Percentiles rank a stretch among this genome's conserved stretches.
Evolutionary conservation across 2,888 invertebrate genomes (phyloP).

Genomic region (Resseliella maxima): DNA sequence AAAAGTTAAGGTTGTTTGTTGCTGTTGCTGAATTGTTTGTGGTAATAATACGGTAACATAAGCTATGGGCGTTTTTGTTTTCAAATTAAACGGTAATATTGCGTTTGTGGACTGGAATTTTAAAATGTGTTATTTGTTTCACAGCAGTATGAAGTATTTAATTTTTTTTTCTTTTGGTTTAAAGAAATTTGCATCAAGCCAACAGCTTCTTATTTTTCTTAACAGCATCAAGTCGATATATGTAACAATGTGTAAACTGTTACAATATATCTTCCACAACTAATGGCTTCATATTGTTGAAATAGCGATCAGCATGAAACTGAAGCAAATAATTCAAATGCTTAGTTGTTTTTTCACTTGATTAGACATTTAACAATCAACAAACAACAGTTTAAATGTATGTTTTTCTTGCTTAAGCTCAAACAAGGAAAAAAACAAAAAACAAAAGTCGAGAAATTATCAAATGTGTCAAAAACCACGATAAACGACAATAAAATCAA

Average conservation of each 20-base stretch:
- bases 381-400: constrained; percentile 35
- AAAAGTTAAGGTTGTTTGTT: background rate
- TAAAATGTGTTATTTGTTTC: background rate
- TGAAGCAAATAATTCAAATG: background rate
- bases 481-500: constrained; percentile 1
- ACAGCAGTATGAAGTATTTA: background rate
- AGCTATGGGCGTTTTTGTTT: constrained; percentile 7
- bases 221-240: no score
- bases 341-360: background rate
- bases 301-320: background rate
- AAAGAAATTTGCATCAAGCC: background rate
- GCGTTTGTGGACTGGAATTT: constrained; percentile 32
- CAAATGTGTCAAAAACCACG: background rate
- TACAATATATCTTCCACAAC: no score
- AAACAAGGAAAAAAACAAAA: background rate
- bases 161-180: background rate
- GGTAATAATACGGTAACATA: constrained; percentile 32
- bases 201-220: no score
- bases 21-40: constrained; percentile 18
- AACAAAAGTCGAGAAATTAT: background rate
- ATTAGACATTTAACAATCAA: constrained; percentile 51
- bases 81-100: background rate
- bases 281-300: no score
- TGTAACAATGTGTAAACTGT: no score
- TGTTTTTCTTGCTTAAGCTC: constrained; percentile 50